Conservation (phyloP, 2,113 vertebrate species). For the Hoplias malabaricus region DNA sequence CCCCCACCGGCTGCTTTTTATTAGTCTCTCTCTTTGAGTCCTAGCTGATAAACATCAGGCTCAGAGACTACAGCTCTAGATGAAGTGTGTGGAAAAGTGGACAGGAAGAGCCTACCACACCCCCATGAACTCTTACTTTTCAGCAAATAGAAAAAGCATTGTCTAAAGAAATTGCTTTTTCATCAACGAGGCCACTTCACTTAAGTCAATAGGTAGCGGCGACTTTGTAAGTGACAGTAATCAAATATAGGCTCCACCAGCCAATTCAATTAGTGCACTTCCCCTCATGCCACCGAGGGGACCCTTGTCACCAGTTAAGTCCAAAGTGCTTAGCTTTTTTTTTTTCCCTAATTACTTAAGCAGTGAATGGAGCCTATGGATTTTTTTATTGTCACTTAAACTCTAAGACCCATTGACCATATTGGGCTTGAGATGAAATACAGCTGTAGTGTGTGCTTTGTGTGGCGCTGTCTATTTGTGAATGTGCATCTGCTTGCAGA, state of each 20-base stretch:
- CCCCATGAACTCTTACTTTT: not conserved
- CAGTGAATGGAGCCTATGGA: not conserved
- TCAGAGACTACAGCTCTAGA: conserved; percentile 25
- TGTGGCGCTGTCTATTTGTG: not conserved
- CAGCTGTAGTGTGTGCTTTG: not conserved
- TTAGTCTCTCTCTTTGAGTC: conserved; percentile 27
- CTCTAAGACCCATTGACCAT: not conserved
- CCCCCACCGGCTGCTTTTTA: conserved; percentile 19
- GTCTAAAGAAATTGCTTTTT: conserved; percentile 8
- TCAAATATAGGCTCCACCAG: conserved; percentile 57
- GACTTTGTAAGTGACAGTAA: conserved; percentile 63
- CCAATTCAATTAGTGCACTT: conserved; percentile 61
- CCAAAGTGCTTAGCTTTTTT: conserved; percentile 3
- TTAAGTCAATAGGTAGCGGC: conserved; percentile 19
- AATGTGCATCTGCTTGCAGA: not conserved
- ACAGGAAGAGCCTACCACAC: not conserved
- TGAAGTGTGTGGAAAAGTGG: conserved; percentile 20
- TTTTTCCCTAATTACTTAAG: conserved; percentile 19
- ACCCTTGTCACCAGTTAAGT: conserved; percentile 29
- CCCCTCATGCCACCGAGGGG: conserved; percentile 52
- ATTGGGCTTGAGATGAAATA: not conserved
- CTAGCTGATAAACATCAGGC: conserved; percentile 41
- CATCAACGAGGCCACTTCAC: conserved; percentile 4
- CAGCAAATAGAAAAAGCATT: not conserved
- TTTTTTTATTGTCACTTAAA: conserved; percentile 22